Base-by-base conservation (phyloP, 2,888 invertebrate species). In the Melanotus villosus region DNA sequence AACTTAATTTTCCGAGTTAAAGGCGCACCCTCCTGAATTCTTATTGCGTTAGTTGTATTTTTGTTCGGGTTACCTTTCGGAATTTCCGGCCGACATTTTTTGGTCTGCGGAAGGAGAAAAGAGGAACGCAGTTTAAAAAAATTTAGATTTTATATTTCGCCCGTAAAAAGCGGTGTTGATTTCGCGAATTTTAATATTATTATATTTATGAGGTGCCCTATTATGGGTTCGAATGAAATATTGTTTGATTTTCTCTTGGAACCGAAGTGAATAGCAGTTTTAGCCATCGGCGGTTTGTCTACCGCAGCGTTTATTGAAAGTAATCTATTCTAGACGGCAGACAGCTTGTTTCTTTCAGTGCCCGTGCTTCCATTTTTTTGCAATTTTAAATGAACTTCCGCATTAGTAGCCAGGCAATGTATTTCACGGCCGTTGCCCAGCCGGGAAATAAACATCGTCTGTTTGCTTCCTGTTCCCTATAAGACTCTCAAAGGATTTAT, bases 401-500 rank as follows among this genome's bases (percentile, higher is more conserved):
- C 38, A 52, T 63, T 63, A 63, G 52, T 52, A 52, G 54, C 38
- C 38, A 23, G 16, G 47, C 18, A 18, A 32, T 41, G 52, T 41
- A 63, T 56, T 56, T 56, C 56, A 56, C 56, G 34, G 56, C 52
- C 52, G 52, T 52, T 52, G 52, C 50, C 36, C 50, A 50, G 36
- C 38, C 52, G 54, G 41, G 56, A 64, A 64, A 64, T 64, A 64
- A 54, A 64, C 56, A 30, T 54, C 30, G 56, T 45, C 26, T 45
- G 54, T 54, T 43, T 21, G 43, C 43, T 41, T 56, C 54, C 52
- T 30, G 63, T 21, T 34, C 23, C 18, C 47, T 23, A 34, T 26
- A 63, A 52, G 36, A 36, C 52, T 54, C 63, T 52, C 63, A 16
- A 10, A 52, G 64, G 64, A 56, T 64, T 64, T 64, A 56, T 43